Base-by-base conservation (phyloP, 2,797 vertebrate genomes). In the Trematomus bernacchii region DNA sequence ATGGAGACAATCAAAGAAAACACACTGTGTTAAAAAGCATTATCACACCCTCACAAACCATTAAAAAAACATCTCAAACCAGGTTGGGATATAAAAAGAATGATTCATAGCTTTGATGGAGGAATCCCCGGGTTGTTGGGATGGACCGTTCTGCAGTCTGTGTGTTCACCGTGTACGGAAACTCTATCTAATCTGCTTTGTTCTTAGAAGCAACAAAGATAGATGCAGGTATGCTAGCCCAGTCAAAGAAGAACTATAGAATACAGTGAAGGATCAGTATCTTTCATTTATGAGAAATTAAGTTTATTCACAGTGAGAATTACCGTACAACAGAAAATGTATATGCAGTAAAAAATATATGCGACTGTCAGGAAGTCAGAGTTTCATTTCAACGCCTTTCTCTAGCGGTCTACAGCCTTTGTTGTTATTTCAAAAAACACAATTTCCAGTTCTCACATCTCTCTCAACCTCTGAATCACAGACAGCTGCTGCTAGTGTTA, bases 51-150 rank as follows among this genome's bases (percentile, higher is more conserved):
- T 66, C 14, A 76, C 54, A 62, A 67, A 66, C 1, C 6, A 43
- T 5, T 23, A 30, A 51, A 23, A 65, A 67, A 23, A 37, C 8
- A 59, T 13, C 66, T 54, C 15, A 46, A 65, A 82, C 21, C 37
- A 40, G 50, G 50, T 66, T 65, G 23, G 9, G 37, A 76, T 74
- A 62, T 77, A 66, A 84, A 84, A 77, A 77, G 58, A 69, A 61
- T 73, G 67, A 85, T 53, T 72, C 74, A 72, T 4, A 46, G 81
- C 57, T 87, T 83, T 82, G 82, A 88, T 89, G 63, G 58, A 68
- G 80, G 75, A 78, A 68, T 87, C 66, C 72, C 73, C 67, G 52
- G 76, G 63, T 81, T 68, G 52, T 68, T 76, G n/a, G 33, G 74
- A 76, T 61, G 64, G 61, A 73, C 61, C 54, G 50, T 68, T 52